These are phyloP conservation scores for Chaunax sp. DNA, from an alignment of 2,797 vertebrate genomes.

Conservation along the genomic window DNA sequence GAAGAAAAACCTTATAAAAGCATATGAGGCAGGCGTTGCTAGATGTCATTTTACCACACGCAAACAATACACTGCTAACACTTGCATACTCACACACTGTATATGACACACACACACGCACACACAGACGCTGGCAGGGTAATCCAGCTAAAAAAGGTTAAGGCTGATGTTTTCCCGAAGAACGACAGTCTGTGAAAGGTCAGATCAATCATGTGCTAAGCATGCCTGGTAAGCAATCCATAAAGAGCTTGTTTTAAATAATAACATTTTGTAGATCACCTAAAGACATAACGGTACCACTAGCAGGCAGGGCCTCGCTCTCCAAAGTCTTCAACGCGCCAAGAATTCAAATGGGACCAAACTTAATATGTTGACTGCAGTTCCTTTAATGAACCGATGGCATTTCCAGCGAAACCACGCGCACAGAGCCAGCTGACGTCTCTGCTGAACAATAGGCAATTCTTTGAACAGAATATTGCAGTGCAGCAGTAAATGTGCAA, in stretches of 20 bases:
- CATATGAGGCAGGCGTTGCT: constrained; percentile 53
- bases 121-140: constrained; percentile 62
- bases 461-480: constrained; percentile 66
- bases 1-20: constrained; percentile 65
- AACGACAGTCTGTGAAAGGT: constrained; percentile 84
- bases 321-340: constrained; percentile 48
- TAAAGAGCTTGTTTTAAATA: constrained; percentile 87
- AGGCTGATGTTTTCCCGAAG: constrained; percentile 81
- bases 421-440: constrained; percentile 57
- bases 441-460: constrained; percentile 68
- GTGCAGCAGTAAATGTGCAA: constrained; percentile 65
- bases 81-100: constrained; percentile 17
- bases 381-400: constrained; percentile 81
- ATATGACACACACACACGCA: not conserved
- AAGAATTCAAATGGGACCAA: constrained; percentile 76
- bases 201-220: constrained; percentile 85
- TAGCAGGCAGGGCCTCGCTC: constrained; percentile 47
- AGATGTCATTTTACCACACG: constrained; percentile 50
- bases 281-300: constrained; percentile 79
- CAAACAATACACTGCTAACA: constrained; percentile 30
- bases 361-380: constrained; percentile 78
- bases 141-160: constrained; percentile 84
- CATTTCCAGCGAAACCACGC: constrained; percentile 72
- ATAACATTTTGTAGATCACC: constrained; percentile 87
- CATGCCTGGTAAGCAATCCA: constrained; percentile 83